Conservation (phyloP, 2,888 invertebrate genomes). For the Chironomus tentans region DNA sequence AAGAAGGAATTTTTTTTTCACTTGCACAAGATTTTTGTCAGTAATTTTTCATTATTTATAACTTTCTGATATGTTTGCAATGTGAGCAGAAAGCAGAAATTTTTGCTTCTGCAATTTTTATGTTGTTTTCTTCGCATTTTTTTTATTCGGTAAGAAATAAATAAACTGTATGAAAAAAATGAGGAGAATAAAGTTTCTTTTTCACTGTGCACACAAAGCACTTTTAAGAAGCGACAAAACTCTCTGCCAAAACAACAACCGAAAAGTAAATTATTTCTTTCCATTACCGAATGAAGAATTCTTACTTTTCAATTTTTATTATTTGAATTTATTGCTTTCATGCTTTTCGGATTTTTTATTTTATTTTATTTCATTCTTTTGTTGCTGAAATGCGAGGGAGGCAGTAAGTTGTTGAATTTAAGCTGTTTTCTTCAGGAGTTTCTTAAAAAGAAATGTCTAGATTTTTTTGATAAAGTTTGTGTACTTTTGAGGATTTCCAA, state of each 20-base stretch:
- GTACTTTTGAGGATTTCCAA: too few relatives aligned
- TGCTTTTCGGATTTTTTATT: neutral
- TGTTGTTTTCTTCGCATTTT: neutral
- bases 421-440: too few relatives aligned
- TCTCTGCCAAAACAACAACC: neutral
- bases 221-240: neutral
- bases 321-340: neutral
- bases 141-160: neutral
- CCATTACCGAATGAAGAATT: neutral
- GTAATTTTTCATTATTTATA: neutral
- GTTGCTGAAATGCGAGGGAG: neutral
- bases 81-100: neutral
- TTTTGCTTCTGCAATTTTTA: neutral
- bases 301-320: too few relatives aligned
- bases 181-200: neutral
- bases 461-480: too few relatives aligned
- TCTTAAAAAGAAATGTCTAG: too few relatives aligned
- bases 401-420: too few relatives aligned
- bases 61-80: neutral
- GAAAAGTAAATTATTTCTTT: neutral
- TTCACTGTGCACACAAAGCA: neutral
- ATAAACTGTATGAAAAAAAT: neutral
- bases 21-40: neutral
- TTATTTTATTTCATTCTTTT: too few relatives aligned
- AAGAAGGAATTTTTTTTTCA: too few relatives aligned